These are phyloP conservation scores for Procapra przewalskii DNA, from an alignment of 2,113 vertebrate genomes.

Conservation along the genomic window DNA sequence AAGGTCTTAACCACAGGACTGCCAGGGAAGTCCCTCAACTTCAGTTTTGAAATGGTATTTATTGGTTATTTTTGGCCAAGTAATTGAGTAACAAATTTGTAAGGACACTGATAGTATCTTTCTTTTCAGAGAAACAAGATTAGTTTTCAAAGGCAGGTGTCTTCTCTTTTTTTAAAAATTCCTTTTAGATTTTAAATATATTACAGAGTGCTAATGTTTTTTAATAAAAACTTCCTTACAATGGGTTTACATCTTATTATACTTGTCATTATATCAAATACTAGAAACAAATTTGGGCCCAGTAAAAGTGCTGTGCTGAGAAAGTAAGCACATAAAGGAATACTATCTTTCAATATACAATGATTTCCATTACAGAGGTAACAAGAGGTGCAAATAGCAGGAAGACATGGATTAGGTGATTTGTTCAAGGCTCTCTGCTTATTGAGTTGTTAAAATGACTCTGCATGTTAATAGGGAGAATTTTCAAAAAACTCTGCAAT, in stretches of 20 bases:
- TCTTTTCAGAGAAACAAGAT: neutral
- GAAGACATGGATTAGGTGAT: neutral
- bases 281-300: neutral
- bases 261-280: neutral
- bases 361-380: neutral
- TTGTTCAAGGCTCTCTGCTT: neutral
- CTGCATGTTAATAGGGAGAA: neutral
- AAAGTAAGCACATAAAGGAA: neutral
- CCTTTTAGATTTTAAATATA: neutral
- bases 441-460: neutral
- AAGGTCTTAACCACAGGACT: neutral
- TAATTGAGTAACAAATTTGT: neutral
- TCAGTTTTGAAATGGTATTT: neutral
- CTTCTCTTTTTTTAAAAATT: neutral
- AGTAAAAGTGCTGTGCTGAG: neutral
- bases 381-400: neutral
- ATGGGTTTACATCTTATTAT: neutral
- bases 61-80: neutral
- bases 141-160: neutral
- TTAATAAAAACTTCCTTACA: slow-evolving; percentile 25
- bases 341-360: neutral
- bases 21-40: neutral
- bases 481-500: neutral
- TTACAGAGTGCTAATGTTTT: neutral
- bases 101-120: neutral